Evolutionary conservation across 2,888 invertebrate species (phyloP).

Genomic region (Tenthredo mesomela): DNA sequence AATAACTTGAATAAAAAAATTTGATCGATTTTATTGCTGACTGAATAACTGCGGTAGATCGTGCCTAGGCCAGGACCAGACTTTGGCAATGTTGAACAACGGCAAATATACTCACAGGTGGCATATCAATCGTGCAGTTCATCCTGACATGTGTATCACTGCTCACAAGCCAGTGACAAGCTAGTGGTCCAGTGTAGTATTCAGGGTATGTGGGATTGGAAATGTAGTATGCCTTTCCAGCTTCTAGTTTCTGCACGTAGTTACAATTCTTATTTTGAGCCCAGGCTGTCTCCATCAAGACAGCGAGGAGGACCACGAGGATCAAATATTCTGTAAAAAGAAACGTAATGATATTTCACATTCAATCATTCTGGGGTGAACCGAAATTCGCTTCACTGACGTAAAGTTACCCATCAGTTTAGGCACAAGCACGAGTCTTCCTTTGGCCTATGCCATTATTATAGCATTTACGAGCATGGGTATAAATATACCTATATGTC

Average conservation of each 20-base stretch:
- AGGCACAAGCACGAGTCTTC: background rate
- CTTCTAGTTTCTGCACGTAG: constrained; percentile 74
- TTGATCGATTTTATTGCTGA: background rate
- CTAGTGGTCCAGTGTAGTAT: constrained; percentile 72
- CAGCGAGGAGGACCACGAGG: background rate
- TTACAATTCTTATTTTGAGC: constrained; percentile 77
- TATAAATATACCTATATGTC: background rate
- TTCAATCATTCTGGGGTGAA: background rate
- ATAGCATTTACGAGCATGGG: background rate
- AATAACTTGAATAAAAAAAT: background rate
- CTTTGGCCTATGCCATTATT: background rate
- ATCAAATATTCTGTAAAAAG: constrained; percentile 30
- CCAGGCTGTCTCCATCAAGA: constrained; percentile 52
- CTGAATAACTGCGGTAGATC: background rate
- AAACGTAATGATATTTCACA: background rate
- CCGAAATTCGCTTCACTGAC: background rate
- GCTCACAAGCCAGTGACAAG: constrained; percentile 81
- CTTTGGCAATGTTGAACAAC: background rate
- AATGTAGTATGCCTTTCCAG: constrained; percentile 77
- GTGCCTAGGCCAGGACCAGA: background rate
- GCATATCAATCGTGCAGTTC: constrained; percentile 79
- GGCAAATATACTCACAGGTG: constrained; percentile 75
- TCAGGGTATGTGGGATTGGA: constrained; percentile 79
- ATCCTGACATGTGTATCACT: constrained; percentile 74
- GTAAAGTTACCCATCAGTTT: background rate